Base-by-base conservation (phyloP, 2,797 vertebrate genomes). In the Galagoides demidoff region DNA sequence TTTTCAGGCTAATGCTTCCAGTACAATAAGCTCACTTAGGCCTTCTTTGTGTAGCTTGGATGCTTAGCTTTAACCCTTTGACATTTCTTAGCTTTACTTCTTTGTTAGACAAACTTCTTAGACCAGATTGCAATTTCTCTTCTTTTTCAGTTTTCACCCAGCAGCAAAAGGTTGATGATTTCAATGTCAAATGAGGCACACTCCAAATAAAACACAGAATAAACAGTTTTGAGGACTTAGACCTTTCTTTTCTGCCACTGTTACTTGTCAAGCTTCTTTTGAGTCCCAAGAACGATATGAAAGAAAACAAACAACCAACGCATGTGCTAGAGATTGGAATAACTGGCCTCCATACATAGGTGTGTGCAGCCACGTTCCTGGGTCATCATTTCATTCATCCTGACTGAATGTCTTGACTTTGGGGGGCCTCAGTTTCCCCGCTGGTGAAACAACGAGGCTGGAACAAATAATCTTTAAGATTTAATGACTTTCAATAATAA, bases 11-110 rank as follows among this genome's bases (percentile, higher is more conserved):
- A 29, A 57, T 9, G 71, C 70, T 92, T 76, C 82, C 7, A 3
- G 61, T 57, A 84, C 57, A 92, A 77, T 49, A 55, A 52, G 25
- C 77, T 89, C 96, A 68, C 90, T 95, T 73, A 78, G 63, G 64
- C 25, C 52, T 90, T 81, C 96, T 95, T 95, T 92, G 81, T 89
- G 90, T 84, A 31, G 85, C 86, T 27, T 37, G 59, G 68, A 83
- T 87, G 83, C 89, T 95, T 39, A 31, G 20, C 43, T 76, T 73
- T 57, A 81, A 93, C 70, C 87, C 78, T 52, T n/a, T 49, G 82
- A 96, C 93, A 89, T 19, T 78, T 84, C 23, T 37, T 64, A 45
- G 57, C 52, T 92, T 95, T 78, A 20, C 25, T 66, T 92, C 79
- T 88, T 93, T 94, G 94, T 95, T 71, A 82, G 74, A 63, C 49